phyloP scores from a whole-genome alignment of 2,888 invertebrate species.

The Orchesella flavescens region DNA sequence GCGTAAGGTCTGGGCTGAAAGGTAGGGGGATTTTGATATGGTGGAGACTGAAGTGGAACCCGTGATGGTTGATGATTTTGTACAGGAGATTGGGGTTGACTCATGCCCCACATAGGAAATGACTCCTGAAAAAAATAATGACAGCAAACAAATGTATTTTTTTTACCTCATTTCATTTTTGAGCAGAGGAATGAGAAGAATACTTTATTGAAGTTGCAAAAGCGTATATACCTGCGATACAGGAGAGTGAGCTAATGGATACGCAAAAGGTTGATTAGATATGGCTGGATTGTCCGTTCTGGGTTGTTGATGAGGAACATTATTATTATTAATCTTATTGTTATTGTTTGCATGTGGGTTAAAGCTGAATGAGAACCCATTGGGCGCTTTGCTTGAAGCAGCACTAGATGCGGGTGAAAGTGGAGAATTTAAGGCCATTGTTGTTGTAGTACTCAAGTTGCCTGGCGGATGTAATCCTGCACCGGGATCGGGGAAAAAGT shows the following conservation, averaged over 20 bases:
- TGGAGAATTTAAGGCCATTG: slow-evolving; percentile 50
- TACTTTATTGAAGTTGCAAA: no score
- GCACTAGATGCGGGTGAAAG: slow-evolving; percentile 6
- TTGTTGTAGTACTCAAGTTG: slow-evolving; percentile 45
- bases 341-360: slow-evolving; percentile 55
- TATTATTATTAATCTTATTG: slow-evolving; percentile 21
- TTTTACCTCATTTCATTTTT: neutral
- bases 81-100: slow-evolving; percentile 69
- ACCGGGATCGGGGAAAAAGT: slow-evolving; percentile 59
- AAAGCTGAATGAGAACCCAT: slow-evolving; percentile 62
- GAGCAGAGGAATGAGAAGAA: no score
- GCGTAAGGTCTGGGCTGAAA: slow-evolving; percentile 47
- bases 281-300: slow-evolving; percentile 53
- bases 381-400: slow-evolving; percentile 39
- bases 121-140: slow-evolving; percentile 66
- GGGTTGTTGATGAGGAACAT: slow-evolving; percentile 14
- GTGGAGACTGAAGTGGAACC: slow-evolving; percentile 62
- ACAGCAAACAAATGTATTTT: neutral
- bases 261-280: slow-evolving; percentile 61
- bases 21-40: slow-evolving; percentile 64
- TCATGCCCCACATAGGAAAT: slow-evolving; percentile 72
- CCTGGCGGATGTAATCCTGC: slow-evolving; percentile 38
- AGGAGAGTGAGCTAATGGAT: slow-evolving; percentile 71
- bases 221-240: slow-evolving; percentile 69
- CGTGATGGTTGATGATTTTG: slow-evolving; percentile 54